phyloP scores from a whole-genome alignment of 1,140 invertebrate species.

The Sycobia sp. region DNA sequence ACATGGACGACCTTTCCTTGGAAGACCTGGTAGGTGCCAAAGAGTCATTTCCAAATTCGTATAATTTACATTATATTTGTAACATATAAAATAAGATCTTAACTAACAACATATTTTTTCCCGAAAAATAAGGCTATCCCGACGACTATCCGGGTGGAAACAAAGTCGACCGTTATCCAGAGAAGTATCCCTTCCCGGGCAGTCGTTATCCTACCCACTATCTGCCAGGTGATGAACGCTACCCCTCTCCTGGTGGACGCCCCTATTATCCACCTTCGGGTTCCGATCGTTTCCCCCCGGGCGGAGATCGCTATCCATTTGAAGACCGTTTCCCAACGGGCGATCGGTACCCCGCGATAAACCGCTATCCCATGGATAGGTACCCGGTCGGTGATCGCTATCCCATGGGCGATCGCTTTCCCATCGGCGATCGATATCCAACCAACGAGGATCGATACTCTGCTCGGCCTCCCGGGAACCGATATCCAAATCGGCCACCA shows the following conservation, averaged over 20 bases:
- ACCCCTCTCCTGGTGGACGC: constrained; percentile 42
- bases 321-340: constrained; percentile 10
- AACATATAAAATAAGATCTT: not conserved
- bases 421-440: constrained; percentile 56
- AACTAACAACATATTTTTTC: not conserved
- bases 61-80: not conserved
- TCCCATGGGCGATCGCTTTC: constrained; percentile 51
- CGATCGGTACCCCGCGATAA: constrained; percentile 47
- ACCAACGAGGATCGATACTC: constrained; percentile 42
- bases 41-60: not conserved
- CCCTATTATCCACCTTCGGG: constrained; percentile 42
- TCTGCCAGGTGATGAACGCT: constrained; percentile 45
- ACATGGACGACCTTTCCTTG: constrained; percentile 60
- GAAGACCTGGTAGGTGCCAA: constrained; percentile 55
- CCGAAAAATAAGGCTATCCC: constrained; percentile 50
- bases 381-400: constrained; percentile 56
- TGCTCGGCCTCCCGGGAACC: constrained; percentile 17
- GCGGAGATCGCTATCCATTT: constrained; percentile 44
- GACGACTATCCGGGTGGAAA: constrained; percentile 53
- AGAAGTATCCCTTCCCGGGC: constrained; percentile 58
- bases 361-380: constrained; percentile 55
- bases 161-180: constrained; percentile 55
- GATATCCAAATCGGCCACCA: constrained; percentile 44
- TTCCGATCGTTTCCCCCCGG: constrained; percentile 57
- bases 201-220: constrained; percentile 51